phyloP scores from a whole-genome alignment of 2,888 invertebrate species.

The Brachynemurus nebulosus region DNA sequence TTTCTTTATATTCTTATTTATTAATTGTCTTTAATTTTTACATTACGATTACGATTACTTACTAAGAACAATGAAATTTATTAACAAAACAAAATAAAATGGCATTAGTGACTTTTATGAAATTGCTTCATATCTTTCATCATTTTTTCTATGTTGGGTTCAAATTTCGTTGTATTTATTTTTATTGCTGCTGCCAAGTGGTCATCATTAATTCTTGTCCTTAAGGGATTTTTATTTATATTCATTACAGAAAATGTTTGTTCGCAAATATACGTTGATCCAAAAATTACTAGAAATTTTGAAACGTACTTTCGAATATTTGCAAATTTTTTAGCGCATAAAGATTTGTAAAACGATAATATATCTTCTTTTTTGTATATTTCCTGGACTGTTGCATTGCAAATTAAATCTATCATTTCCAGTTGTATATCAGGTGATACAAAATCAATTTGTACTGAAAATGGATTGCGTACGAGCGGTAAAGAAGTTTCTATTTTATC shows the following conservation, averaged over 20 bases:
- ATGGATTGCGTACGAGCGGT: conserved; percentile 8
- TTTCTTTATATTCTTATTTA: too few species aligned
- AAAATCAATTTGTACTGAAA: conserved; percentile 9
- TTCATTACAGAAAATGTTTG: not conserved
- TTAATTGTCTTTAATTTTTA: too few species aligned
- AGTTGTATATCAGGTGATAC: conserved; percentile 3
- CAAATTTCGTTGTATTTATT: not conserved
- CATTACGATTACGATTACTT: too few species aligned
- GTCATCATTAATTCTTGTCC: not conserved
- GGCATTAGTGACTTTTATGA: too few species aligned
- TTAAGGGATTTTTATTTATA: not conserved
- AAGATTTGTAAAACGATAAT: not conserved
- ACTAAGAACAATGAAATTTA: too few species aligned
- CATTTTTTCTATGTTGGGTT: not conserved
- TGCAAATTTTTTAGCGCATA: not conserved
- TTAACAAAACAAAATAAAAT: too few species aligned
- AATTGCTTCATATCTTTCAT: too few species aligned
- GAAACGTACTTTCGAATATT: not conserved
- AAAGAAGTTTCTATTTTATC: conserved; percentile 9
- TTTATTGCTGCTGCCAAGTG: not conserved
- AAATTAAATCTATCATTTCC: not conserved
- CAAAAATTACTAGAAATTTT: too few species aligned
- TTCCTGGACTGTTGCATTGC: not conserved
- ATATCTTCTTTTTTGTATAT: not conserved
- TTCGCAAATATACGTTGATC: not conserved